phyloP scores from a whole-genome alignment of 1,140 invertebrate genomes.

The Ephestia elutella region DNA sequence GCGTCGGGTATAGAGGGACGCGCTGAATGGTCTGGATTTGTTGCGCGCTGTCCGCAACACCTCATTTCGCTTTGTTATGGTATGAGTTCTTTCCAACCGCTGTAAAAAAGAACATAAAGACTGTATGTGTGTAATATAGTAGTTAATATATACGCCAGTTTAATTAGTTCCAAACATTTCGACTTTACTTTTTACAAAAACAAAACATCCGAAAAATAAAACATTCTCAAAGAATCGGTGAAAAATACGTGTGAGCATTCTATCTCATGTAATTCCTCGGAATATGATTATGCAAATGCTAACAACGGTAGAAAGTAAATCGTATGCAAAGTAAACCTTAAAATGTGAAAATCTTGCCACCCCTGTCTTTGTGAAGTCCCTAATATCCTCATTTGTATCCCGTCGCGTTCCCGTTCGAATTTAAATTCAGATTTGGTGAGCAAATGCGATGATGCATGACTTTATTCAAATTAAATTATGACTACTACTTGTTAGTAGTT shows the following conservation, averaged over 20 bases:
- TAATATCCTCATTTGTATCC: conserved; percentile 5
- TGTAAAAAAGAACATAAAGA: too few relatives aligned
- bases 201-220: neutral
- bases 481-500: neutral
- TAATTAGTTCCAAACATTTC: too few relatives aligned
- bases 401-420: conserved; percentile 1
- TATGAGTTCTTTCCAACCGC: too few relatives aligned
- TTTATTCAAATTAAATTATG: neutral
- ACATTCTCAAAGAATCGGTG: neutral
- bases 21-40: too few relatives aligned
- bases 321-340: conserved; percentile 4
- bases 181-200: neutral
- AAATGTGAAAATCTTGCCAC: neutral
- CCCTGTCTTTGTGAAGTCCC: conserved; percentile 4
- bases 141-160: too few relatives aligned
- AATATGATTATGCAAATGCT: conserved; percentile 2
- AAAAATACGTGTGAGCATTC: neutral
- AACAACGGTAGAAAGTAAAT: neutral
- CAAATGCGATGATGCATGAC: conserved; percentile 1
- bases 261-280: neutral
- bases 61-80: too few relatives aligned
- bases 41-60: too few relatives aligned
- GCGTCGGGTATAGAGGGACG: too few relatives aligned
- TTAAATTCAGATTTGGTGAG: conserved; percentile 2
- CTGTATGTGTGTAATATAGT: too few relatives aligned